Evolutionary conservation across 2,113 vertebrate genomes (phyloP).

Genomic region (Corythoichthys haematopterus): DNA sequence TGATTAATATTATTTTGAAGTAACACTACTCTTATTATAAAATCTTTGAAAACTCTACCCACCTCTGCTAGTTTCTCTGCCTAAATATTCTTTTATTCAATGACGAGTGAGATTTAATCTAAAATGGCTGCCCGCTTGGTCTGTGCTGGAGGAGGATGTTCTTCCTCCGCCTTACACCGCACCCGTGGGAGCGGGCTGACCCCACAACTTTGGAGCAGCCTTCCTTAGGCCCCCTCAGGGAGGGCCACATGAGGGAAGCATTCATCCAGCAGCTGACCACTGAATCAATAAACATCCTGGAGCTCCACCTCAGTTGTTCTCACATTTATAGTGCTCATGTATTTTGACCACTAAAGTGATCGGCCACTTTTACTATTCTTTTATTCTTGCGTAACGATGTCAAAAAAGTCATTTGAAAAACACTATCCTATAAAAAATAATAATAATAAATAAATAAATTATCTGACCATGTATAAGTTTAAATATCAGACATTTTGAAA

Average conservation of each 20-base stretch:
- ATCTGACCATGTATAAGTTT: constrained; percentile 36
- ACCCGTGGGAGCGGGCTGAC: constrained; percentile 54
- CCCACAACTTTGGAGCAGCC: constrained; percentile 44
- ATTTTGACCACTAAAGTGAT: neutral
- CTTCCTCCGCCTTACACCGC: constrained; percentile 46
- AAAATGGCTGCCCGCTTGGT: constrained; percentile 62
- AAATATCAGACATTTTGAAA: constrained; percentile 32
- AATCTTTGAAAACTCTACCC: no score
- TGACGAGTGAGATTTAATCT: constrained; percentile 10
- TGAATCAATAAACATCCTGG: constrained; percentile 53
- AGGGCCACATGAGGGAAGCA: constrained; percentile 26
- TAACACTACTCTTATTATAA: no score
- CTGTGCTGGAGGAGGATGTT: constrained; percentile 47
- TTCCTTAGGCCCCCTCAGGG: constrained; percentile 30
- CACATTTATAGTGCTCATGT: no score
- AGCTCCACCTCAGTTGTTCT: constrained; percentile 6
- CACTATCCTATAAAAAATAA: constrained; percentile 12
- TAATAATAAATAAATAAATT: neutral
- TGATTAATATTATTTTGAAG: no score
- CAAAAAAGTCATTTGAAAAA: constrained; percentile 25
- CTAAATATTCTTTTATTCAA: constrained; percentile 5
- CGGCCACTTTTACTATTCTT: neutral
- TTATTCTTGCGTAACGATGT: constrained; percentile 18
- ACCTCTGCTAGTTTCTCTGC: no score
- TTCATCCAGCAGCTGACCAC: constrained; percentile 33